Evolutionary conservation across 2,113 vertebrate genomes (phyloP).

Genomic region (Oryzias curvinotus): DNA sequence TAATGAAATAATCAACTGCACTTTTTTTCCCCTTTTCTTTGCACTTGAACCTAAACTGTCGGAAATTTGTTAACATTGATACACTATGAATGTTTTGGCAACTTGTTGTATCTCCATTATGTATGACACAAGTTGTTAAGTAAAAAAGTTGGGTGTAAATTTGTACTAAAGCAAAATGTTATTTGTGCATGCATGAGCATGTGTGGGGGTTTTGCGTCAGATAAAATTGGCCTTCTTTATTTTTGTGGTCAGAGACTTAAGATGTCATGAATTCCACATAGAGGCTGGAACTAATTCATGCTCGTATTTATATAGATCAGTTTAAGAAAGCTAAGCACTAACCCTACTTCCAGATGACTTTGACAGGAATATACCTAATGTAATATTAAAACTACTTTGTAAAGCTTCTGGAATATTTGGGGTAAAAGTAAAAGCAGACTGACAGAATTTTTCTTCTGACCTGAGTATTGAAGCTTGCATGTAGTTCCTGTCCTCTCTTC

Average conservation of each 20-base stretch:
- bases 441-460: slow-evolving; percentile 38
- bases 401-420: slow-evolving; percentile 40
- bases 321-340: slow-evolving; percentile 57
- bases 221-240: slow-evolving; percentile 55
- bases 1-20: not conserved
- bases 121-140: too few species aligned
- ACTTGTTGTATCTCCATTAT: too few species aligned
- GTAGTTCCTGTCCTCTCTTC: slow-evolving; percentile 31
- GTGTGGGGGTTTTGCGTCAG: slow-evolving; percentile 4
- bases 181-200: not conserved
- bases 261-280: slow-evolving; percentile 57
- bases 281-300: slow-evolving; percentile 73
- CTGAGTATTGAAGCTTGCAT: slow-evolving; percentile 13
- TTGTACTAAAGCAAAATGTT: too few species aligned
- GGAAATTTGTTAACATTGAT: too few species aligned
- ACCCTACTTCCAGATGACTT: slow-evolving; percentile 46
- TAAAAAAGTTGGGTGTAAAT: too few species aligned
- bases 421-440: slow-evolving; percentile 32
- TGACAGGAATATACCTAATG: slow-evolving; percentile 28
- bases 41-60: too few species aligned
- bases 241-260: slow-evolving; percentile 36
- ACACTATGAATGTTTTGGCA: too few species aligned
- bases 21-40: not conserved
- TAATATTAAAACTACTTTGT: slow-evolving; percentile 24
- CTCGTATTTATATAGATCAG: slow-evolving; percentile 71